Evolutionary conservation across 2,888 invertebrate genomes (phyloP).

Genomic region (Noctua janthe): DNA sequence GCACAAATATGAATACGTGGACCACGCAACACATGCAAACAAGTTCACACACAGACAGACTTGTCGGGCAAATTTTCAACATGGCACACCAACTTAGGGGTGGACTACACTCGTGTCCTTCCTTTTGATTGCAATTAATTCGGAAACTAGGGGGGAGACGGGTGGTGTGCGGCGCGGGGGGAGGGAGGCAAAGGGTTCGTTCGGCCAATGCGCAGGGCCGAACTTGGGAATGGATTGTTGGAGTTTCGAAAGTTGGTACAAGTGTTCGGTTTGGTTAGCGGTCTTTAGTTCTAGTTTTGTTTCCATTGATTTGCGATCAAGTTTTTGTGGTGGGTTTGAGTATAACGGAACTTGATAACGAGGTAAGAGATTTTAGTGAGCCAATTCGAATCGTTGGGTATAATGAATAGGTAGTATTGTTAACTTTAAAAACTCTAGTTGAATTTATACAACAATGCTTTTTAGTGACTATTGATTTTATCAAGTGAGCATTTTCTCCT

Average conservation of each 20-base stretch:
- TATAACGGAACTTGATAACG: slow-evolving; percentile 56
- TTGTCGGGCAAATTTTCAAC: slow-evolving; percentile 85
- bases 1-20: slow-evolving; percentile 61
- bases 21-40: slow-evolving; percentile 66
- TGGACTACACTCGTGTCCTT: slow-evolving; percentile 90
- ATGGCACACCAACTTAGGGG: slow-evolving; percentile 88
- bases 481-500: not conserved
- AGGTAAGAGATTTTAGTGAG: slow-evolving; percentile 29
- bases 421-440: not conserved
- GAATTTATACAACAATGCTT: not conserved
- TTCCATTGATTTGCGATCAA: slow-evolving; percentile 72
- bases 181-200: slow-evolving; percentile 79
- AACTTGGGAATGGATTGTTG: slow-evolving; percentile 83
- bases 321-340: slow-evolving; percentile 63
- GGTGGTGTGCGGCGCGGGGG: slow-evolving; percentile 70
- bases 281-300: slow-evolving; percentile 79
- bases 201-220: slow-evolving; percentile 88
- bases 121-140: slow-evolving; percentile 91
- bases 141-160: slow-evolving; percentile 79
- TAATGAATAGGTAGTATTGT: not conserved
- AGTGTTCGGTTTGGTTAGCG: slow-evolving; percentile 78
- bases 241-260: slow-evolving; percentile 78
- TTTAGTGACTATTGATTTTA: not conserved
- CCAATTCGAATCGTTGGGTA: slow-evolving; percentile 36
- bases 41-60: slow-evolving; percentile 74